A percentile compares a stretch with the other conserved stretches of the same genome.
Evolutionary conservation across 2,888 invertebrate species (phyloP).

Genomic region (Trachelus troglodyta): DNA sequence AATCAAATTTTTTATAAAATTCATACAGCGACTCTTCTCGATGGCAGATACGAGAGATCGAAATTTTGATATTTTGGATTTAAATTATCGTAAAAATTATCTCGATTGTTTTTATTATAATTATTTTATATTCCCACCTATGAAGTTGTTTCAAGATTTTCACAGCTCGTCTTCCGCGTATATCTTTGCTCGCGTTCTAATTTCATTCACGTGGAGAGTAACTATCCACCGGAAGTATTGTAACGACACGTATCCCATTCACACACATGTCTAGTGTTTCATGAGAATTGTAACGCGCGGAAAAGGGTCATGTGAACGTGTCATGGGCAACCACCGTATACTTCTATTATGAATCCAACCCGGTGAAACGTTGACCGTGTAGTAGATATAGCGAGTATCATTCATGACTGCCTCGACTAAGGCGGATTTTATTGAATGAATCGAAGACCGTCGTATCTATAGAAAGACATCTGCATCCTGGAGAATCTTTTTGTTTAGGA

Average conservation of each 20-base stretch:
- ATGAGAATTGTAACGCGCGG: constrained; percentile 64
- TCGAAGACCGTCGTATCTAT: not conserved
- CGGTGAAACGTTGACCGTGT: constrained; percentile 58
- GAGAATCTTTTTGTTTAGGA: not conserved
- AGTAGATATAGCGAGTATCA: not conserved
- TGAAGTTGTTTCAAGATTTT: not conserved
- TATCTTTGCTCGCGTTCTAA: constrained; percentile 35
- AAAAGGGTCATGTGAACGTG: constrained; percentile 65
- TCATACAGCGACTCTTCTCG: not conserved
- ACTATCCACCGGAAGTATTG: constrained; percentile 63
- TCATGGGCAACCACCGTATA: constrained; percentile 58
- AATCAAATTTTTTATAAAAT: not conserved
- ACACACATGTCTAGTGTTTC: constrained; percentile 58
- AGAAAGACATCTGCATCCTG: not conserved
- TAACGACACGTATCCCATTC: constrained; percentile 60
- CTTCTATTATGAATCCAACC: constrained; percentile 54
- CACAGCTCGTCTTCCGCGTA: constrained; percentile 20
- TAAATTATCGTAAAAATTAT: not conserved
- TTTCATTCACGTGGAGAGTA: constrained; percentile 26
- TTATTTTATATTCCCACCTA: not conserved
- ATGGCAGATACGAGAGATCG: not conserved
- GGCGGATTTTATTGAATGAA: not conserved
- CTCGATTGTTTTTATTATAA: not conserved
- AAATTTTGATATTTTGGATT: not conserved
- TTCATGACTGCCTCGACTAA: not conserved